Evolutionary conservation across 2,888 invertebrate genomes (phyloP), one percentile per base, ranked within the genome.

Genomic region (Orthosia gracilis): DNA sequence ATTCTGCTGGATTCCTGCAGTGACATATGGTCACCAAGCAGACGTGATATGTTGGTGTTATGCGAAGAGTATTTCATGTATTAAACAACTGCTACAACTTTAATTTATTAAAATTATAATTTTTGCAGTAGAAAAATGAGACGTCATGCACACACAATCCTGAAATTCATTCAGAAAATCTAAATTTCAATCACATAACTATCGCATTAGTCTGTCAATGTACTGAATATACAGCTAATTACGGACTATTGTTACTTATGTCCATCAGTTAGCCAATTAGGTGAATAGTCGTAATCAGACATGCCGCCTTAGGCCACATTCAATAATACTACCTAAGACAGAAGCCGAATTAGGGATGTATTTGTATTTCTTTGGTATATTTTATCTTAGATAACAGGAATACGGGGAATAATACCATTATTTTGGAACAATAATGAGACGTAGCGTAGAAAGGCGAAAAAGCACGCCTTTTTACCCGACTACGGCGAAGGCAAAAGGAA

Each of bases 231-330:
- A 31, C 45, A 26, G 52, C 47, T 71, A 71, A 82, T 82, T 69
- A 67, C 26, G 18, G 17, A 23, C 49, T 18, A 76, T 65, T 68
- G 58, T 66, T 40, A 7, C 21, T 47, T 15, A 72, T 23, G 31
- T 47, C n/a, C 17, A 31, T n/a, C 31, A 59, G 62, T 50, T 69
- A 50, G 21, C 54, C 50, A 78, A 78, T 82, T 71, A 70, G 50
- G 21, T 71, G 58, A 78, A 77, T 82, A 63, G 54, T 13, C 45
- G 21, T 71, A 78, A 69, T 82, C 54, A 70, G 31, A 49, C 18
- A 55, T 9, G 23, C 13, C 1, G 74, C 55, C 31, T 49, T 12
- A 47, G 57, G 72, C 54, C 18, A 57, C 13, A 54, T 40, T 7
- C 11, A 45, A 61, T 68, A 18, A 45, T 58, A 23, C 3, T 58